Percentiles rank a stretch among this genome's conserved stretches.
Conservation (phyloP, 2,113 vertebrate species). For the Otolemur garnettii region DNA sequence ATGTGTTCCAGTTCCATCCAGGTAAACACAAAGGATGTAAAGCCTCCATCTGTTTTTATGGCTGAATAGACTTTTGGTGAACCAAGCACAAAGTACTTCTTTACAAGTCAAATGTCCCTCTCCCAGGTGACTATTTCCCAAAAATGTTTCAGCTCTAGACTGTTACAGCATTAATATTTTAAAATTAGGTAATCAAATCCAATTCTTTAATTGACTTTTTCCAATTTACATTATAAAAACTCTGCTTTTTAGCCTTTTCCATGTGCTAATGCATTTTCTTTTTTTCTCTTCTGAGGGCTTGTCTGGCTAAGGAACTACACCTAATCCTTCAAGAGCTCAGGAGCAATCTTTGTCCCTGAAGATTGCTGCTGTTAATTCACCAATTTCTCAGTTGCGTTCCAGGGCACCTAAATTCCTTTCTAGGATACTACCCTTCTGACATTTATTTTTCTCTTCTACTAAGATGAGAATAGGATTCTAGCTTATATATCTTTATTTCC, state of each 20-base stretch:
- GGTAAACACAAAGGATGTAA: no score
- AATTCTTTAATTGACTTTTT: constrained; percentile 7
- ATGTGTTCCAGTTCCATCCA: no score
- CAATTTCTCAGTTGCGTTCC: not conserved
- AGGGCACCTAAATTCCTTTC: not conserved
- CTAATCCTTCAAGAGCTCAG: not conserved
- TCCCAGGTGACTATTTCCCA: not conserved
- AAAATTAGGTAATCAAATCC: not conserved
- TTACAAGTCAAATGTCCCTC: not conserved
- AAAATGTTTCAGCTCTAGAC: not conserved
- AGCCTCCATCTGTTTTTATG: no score
- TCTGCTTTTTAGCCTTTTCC: not conserved
- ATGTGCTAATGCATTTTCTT: not conserved
- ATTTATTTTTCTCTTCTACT: constrained; percentile 22
- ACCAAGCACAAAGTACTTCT: not conserved
- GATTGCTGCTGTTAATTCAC: not conserved
- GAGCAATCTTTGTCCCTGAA: not conserved
- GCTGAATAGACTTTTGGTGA: not conserved
- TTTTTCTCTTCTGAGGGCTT: not conserved
- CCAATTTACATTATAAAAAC: not conserved
- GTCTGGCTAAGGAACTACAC: not conserved
- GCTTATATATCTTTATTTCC: not conserved
- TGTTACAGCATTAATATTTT: not conserved
- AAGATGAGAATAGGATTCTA: not conserved
- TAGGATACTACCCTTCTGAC: not conserved